A percentile compares a stretch with the other conserved stretches of the same genome.
Evolutionary conservation across 2,797 vertebrate genomes (phyloP).

Genomic region (Acanthurus leucopareius): DNA sequence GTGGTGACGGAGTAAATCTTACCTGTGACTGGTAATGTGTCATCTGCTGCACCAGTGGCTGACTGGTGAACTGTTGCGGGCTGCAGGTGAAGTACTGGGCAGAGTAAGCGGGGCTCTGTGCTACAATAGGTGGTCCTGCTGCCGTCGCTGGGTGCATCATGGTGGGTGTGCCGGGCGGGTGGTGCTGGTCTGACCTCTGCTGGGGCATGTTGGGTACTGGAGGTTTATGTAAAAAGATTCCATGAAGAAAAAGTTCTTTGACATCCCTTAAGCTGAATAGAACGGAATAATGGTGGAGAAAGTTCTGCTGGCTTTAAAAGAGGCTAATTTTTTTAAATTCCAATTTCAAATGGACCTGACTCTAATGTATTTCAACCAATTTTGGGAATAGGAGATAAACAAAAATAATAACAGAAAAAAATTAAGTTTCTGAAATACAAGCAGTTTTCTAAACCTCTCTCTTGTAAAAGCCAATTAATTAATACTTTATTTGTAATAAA

Average conservation of each 20-base stretch:
- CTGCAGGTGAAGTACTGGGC: slow-evolving; percentile 97
- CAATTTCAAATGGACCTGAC: background rate
- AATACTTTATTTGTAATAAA: too few relatives aligned
- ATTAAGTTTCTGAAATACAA: too few relatives aligned
- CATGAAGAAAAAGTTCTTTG: slow-evolving; percentile 16
- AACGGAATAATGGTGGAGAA: background rate
- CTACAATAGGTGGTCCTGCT: slow-evolving; percentile 95
- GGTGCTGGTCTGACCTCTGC: slow-evolving; percentile 97
- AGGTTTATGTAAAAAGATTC: slow-evolving; percentile 48
- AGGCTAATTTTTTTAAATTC: background rate
- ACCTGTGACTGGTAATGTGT: slow-evolving; percentile 95
- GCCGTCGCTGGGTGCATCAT: slow-evolving; percentile 98
- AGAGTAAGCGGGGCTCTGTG: slow-evolving; percentile 93
- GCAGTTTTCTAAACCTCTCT: too few relatives aligned
- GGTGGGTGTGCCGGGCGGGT: slow-evolving; percentile 90
- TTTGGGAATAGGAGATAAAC: too few relatives aligned
- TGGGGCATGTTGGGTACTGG: slow-evolving; percentile 98
- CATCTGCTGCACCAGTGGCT: slow-evolving; percentile 96
- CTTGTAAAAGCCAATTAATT: too few relatives aligned
- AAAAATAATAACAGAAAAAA: too few relatives aligned
- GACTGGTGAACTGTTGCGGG: slow-evolving; percentile 97
- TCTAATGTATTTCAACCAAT: too few relatives aligned
- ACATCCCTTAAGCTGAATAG: background rate
- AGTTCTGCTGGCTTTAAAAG: background rate
- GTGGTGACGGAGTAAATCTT: background rate